phyloP scores from a whole-genome alignment of 1,140 invertebrate genomes.

The Drosophila arawakana region DNA sequence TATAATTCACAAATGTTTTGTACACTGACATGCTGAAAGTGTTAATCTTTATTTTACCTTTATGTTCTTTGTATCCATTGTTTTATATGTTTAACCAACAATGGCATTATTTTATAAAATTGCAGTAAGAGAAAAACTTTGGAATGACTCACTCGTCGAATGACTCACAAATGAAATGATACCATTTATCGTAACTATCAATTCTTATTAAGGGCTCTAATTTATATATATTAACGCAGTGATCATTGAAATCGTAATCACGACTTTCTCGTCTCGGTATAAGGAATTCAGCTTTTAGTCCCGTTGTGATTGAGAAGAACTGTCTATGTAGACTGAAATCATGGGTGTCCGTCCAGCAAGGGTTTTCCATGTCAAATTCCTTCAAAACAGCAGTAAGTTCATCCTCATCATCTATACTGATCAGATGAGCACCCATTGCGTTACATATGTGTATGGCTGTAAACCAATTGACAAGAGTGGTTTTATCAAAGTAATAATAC shows the following conservation, averaged over 20 bases:
- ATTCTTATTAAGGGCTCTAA: constrained; percentile 1
- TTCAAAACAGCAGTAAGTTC: constrained; percentile 4
- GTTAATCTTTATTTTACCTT: not conserved
- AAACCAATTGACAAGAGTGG: constrained; percentile 16
- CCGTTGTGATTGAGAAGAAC: constrained; percentile 17
- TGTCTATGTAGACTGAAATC: not conserved
- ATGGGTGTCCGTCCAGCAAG: constrained; percentile 19
- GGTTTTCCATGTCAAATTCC: not conserved
- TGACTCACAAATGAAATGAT: constrained; percentile 18
- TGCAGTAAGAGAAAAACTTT: too few relatives aligned
- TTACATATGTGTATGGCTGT: constrained; percentile 14
- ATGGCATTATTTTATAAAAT: too few relatives aligned
- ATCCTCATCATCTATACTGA: not conserved
- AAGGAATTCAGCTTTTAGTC: not conserved
- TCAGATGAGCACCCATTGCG: not conserved
- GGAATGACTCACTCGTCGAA: not conserved
- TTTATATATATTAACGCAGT: not conserved
- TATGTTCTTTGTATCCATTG: too few relatives aligned
- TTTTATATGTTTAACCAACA: too few relatives aligned
- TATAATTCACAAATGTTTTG: not conserved
- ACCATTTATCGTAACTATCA: not conserved
- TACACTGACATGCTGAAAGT: not conserved
- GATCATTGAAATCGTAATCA: not conserved
- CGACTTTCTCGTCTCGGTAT: not conserved
- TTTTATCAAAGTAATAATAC: constrained; percentile 12